Base-by-base conservation (phyloP, 2,888 invertebrate species). In the Colostygia pectinataria region DNA sequence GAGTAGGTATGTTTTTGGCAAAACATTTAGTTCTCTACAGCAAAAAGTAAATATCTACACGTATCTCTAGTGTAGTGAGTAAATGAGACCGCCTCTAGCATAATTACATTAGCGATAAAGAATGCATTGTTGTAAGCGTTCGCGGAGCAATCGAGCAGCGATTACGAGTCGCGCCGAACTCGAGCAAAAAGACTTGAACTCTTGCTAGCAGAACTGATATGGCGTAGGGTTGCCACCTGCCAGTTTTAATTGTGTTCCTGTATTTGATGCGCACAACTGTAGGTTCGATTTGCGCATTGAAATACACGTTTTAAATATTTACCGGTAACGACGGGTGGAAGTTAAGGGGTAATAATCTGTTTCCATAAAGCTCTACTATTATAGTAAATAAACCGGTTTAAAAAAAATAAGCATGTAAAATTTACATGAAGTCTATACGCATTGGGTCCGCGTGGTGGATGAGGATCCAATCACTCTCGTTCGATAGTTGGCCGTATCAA, bases 61-160 rank as follows among this genome's bases (percentile, higher is more conserved):
- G 34, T 32, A 28, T 33, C 7, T 27, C 7, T 25, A 25, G 10
- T 29, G 18, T 6, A 32, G 25, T 45, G 27, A 27, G 37, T 38
- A 24, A 47, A 47, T 43, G 43, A 47, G 44, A 46, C 25, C 27
- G 50, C 44, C 43, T 47, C 29, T 47, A 44, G 50, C 27, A 28
- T 44, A 40, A 36, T 43, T 38, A 41, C 49, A 41, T 53, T 47
- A 37, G 33, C 48, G 46, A 50, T 46, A 38, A 45, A 59, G 52
- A 61, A 55, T 55, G 55, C 56, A 65, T 66, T 66, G 58, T 61
- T 56, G 60, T 56, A 55, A 57, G 55, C 48, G 51, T 57, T 63
- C 55, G 50, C 55, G 50, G 41, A 55, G 57, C 66, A 61, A 68
- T 68, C 61, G 60, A 59, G 50, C 31, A 43, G 45, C 57, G 57